Conservation (phyloP, 53 echinoderm and acorn worm genomes). For the Zoroaster sp. region DNA sequence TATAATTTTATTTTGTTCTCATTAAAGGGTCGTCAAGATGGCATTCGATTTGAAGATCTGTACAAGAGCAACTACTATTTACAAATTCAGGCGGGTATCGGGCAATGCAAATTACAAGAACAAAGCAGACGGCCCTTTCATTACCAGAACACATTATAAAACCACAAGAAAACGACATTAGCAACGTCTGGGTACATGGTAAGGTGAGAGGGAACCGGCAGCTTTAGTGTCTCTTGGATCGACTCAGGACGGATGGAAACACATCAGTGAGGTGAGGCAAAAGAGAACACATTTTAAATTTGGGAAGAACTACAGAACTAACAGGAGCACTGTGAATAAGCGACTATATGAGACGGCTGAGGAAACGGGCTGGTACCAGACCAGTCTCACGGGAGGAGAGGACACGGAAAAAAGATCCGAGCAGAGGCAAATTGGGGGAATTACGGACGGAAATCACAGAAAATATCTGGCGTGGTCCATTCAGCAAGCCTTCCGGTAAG, state of each 20-base stretch:
- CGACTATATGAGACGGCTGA: not conserved
- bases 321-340: not conserved
- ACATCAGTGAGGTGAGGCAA: not conserved
- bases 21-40: constrained; percentile 26
- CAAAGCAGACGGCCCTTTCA: not conserved
- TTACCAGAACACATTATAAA: not conserved
- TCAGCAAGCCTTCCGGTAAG: not conserved
- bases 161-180: not conserved
- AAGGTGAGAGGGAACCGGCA: not conserved
- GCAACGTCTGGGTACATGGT: not conserved
- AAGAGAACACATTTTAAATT: not conserved
- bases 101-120: not conserved
- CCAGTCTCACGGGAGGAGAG: not conserved
- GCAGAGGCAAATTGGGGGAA: too few relatives aligned
- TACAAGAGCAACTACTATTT: constrained; percentile 62
- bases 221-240: not conserved
- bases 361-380: not conserved
- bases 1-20: not conserved
- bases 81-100: constrained; percentile 40
- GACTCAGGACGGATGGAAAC: constrained; percentile 17
- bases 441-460: too few relatives aligned
- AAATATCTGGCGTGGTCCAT: not conserved
- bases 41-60: constrained; percentile 60
- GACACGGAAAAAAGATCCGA: constrained; percentile 6
- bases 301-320: not conserved